A percentile compares a stretch with the other conserved stretches of the same genome.
These are phyloP conservation scores for Tetragonisca angustula DNA, from an alignment of 2,888 invertebrate species.

Conservation along the genomic window DNA sequence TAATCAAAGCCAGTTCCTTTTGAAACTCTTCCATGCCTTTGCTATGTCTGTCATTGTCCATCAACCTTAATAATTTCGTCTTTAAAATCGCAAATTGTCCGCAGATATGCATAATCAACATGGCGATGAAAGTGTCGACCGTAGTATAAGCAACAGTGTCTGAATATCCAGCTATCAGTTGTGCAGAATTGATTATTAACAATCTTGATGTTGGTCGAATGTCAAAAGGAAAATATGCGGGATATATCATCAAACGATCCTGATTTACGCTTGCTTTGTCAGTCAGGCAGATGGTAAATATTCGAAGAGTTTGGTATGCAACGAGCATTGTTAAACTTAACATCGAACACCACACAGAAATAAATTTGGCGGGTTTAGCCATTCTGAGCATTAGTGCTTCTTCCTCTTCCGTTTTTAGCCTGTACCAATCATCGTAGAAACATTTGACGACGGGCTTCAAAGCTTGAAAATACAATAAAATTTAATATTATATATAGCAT, in stretches of 20 bases:
- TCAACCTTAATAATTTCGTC: slow-evolving; percentile 24
- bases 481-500: too few relatives aligned
- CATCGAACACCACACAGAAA: slow-evolving; percentile 52
- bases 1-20: slow-evolving; percentile 45
- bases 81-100: slow-evolving; percentile 60
- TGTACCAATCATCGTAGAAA: slow-evolving; percentile 54
- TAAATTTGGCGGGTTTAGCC: slow-evolving; percentile 24
- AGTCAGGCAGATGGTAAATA: neutral
- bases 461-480: slow-evolving; percentile 21
- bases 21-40: slow-evolving; percentile 11
- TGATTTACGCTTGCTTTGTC: neutral
- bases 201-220: slow-evolving; percentile 20
- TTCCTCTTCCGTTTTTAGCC: slow-evolving; percentile 10
- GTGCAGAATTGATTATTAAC: slow-evolving; percentile 41
- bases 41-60: neutral
- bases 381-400: slow-evolving; percentile 33
- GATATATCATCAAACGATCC: slow-evolving; percentile 36
- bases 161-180: slow-evolving; percentile 46
- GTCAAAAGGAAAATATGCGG: slow-evolving; percentile 59
- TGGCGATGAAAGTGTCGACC: slow-evolving; percentile 63
- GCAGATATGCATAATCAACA: slow-evolving; percentile 65
- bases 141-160: slow-evolving; percentile 53
- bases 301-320: slow-evolving; percentile 27
- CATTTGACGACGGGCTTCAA: slow-evolving; percentile 43
- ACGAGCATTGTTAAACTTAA: slow-evolving; percentile 61